phyloP scores from a whole-genome alignment of 2,113 vertebrate species.

The Campylorhamphus procurvoides region DNA sequence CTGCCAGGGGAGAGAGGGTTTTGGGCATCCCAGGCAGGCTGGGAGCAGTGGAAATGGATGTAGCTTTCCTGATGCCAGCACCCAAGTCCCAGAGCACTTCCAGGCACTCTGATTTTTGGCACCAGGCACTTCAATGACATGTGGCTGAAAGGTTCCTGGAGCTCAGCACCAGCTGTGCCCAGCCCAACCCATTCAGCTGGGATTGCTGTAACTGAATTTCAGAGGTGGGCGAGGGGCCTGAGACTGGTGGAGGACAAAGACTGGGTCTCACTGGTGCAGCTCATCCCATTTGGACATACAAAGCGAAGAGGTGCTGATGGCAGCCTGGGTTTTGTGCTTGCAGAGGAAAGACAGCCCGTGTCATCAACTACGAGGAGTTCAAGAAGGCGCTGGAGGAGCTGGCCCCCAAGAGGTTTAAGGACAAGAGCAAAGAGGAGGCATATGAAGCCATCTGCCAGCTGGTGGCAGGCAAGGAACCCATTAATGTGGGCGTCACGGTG shows the following conservation, averaged over 20 bases:
- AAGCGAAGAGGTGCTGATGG: rapidly evolving
- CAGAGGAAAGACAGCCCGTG: conserved; percentile 89
- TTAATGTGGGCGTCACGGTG: conserved; percentile 89
- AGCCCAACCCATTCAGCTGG: rapidly evolving
- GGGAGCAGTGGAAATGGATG: neutral
- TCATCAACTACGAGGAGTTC: conserved; percentile 92
- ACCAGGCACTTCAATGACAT: neutral
- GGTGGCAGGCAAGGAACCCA: conserved; percentile 88
- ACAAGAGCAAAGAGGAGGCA: conserved; percentile 89
- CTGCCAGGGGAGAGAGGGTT: neutral
- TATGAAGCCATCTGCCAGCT: conserved; percentile 83
- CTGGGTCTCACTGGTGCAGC: rapidly evolving
- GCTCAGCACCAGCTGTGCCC: neutral
- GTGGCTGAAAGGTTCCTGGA: neutral
- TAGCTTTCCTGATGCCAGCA: neutral
- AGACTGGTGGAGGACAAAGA: neutral
- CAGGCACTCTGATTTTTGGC: neutral
- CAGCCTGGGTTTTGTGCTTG: neutral
- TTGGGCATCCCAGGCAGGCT: neutral
- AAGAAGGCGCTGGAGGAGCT: conserved; percentile 88
- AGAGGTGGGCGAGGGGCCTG: rapidly evolving
- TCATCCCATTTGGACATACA: neutral
- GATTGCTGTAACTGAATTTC: rapidly evolving
- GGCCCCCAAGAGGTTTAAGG: conserved; percentile 89
- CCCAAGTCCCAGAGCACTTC: neutral